Evolutionary conservation across 2,888 invertebrate genomes (phyloP), one percentile per base, ranked within the genome.

Genomic region (Gari tellinella): DNA sequence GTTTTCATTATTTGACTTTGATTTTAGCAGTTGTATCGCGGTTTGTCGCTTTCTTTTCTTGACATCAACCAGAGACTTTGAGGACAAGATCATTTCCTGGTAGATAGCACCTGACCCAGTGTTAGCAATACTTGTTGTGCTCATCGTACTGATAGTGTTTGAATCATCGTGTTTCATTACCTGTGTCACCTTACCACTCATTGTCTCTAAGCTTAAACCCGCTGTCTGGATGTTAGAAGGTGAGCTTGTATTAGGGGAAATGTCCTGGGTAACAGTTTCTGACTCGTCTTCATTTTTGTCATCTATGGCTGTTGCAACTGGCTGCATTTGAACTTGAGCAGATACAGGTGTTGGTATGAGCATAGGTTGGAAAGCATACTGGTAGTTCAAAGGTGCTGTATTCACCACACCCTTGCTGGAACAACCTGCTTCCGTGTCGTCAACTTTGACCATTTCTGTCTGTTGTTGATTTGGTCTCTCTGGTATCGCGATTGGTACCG

Each of bases 71-170:
- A 88, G 66, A 1, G 85, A 80, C 38, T 81, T 84, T 7, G 88
- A 85, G 2, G 88, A 86, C 23, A 87, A 62, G 17, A 88, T 80
- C 86, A 87, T 85, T 61, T 87, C 86, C 38, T 87, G 86, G 55
- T 84, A 88, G n/a, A 88, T 70, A 12, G 83, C 77, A 0, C 80
- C 84, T 19, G 77, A 75, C 12, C 70, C 65, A 5, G 70, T 76
- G 51, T 80, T 83, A 14, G 81, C 69, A 15, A 79, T 73, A 25
- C 80, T 72, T 10, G 80, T 80, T 10, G 79, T 81, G 15, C 73
- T 79, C 68, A 72, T 72, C 15, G 79, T 79, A 17, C 72, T 79
- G 2, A 77, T 58, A 4, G 77, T 72, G 40, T 66, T 63, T 7
- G 72, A 62, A n/a, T 65, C 61, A 10, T 49, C 57, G 45, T 60